These are phyloP conservation scores for Aelia acuminata DNA, from an alignment of 2,888 invertebrate genomes.

Conservation along the genomic window DNA sequence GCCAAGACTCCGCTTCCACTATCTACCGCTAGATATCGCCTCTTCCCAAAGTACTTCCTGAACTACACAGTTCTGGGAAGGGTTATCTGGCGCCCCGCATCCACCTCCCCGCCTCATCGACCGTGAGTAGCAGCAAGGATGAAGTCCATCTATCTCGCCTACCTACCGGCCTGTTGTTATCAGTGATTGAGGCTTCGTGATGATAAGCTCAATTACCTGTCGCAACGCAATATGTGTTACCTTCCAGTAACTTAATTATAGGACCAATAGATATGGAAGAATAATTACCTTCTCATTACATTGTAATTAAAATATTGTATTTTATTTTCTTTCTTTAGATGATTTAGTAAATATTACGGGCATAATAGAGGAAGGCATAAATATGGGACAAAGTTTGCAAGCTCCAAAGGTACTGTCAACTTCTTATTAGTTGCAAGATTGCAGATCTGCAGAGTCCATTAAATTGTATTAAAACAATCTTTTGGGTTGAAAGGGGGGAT, in stretches of 20 bases:
- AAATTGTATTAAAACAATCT: too few relatives aligned
- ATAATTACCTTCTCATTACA: too few relatives aligned
- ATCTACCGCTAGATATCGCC: conserved; percentile 8
- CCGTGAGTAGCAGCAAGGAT: neutral
- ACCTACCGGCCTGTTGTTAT: neutral
- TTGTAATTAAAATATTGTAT: too few relatives aligned
- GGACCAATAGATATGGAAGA: neutral
- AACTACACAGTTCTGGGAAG: neutral
- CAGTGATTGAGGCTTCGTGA: neutral
- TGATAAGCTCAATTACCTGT: neutral
- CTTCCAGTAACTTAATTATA: neutral
- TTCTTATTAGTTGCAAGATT: too few relatives aligned
- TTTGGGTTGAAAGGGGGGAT: too few relatives aligned
- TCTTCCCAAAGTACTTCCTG: conserved; percentile 10
- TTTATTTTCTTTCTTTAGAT: too few relatives aligned
- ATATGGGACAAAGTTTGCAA: too few relatives aligned
- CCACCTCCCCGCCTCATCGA: neutral
- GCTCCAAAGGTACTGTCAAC: too few relatives aligned
- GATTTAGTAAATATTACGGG: too few relatives aligned
- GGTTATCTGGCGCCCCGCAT: conserved; percentile 3
- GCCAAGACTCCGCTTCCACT: neutral
- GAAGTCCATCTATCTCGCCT: conserved; percentile 20
- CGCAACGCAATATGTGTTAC: too few relatives aligned
- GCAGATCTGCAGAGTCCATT: too few relatives aligned
- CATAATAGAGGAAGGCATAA: too few relatives aligned